A percentile compares a stretch with the other conserved stretches of the same genome.
Conservation (phyloP, 2,888 invertebrate species). For the Auanema sp. region DNA sequence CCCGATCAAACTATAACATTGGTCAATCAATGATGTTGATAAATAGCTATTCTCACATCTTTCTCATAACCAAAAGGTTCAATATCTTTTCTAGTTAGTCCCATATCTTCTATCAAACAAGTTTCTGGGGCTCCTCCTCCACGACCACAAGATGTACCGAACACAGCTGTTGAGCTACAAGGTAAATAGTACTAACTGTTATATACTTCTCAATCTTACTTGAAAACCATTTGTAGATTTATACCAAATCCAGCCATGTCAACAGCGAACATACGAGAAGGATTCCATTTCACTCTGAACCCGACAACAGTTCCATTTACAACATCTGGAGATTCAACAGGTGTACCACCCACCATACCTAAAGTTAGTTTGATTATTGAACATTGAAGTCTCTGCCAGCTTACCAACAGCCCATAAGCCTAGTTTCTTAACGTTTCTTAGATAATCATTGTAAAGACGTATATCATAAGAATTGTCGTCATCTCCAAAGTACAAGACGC, state of each 20-base stretch:
- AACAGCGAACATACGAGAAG: slow-evolving; percentile 44
- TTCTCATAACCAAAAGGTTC: slow-evolving; percentile 48
- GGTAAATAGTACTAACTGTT: neutral
- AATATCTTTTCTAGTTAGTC: slow-evolving; percentile 35
- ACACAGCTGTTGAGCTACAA: slow-evolving; percentile 26
- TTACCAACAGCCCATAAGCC: slow-evolving; percentile 46
- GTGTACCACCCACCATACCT: slow-evolving; percentile 48
- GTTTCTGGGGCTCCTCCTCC: slow-evolving; percentile 50
- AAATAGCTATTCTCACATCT: slow-evolving; percentile 7
- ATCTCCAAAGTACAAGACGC: slow-evolving; percentile 43
- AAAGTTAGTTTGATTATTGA: slow-evolving; percentile 6
- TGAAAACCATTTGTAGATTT: slow-evolving; percentile 33
- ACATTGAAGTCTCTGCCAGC: too few species aligned
- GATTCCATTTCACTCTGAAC: slow-evolving; percentile 47
- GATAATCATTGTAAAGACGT: slow-evolving; percentile 35
- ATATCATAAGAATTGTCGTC: slow-evolving; percentile 44
- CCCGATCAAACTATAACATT: slow-evolving; percentile 18
- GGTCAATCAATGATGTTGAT: neutral
- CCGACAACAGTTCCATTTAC: slow-evolving; percentile 41
- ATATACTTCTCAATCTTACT: slow-evolving; percentile 19
- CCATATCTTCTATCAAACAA: slow-evolving; percentile 49
- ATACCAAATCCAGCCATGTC: slow-evolving; percentile 57
- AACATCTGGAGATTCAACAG: slow-evolving; percentile 46
- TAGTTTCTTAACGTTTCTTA: slow-evolving; percentile 33
- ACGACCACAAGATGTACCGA: slow-evolving; percentile 39